These are phyloP conservation scores for Indicator maculatus DNA, from an alignment of 2,113 vertebrate genomes.

Conservation along the genomic window DNA sequence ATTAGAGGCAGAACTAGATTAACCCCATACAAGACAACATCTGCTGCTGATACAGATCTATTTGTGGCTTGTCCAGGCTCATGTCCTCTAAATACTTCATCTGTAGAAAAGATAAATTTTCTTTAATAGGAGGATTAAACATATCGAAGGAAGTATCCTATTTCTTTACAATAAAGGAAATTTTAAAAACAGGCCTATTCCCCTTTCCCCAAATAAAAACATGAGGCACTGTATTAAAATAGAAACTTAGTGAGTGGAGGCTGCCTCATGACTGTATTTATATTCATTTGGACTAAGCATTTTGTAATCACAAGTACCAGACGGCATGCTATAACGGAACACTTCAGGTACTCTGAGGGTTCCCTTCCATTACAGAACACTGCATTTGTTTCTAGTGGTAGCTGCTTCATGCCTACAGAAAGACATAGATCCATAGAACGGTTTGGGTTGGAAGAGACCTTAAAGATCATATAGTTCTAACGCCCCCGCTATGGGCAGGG, in stretches of 20 bases:
- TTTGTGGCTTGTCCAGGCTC: slow-evolving; percentile 88
- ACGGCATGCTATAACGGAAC: slow-evolving; percentile 16
- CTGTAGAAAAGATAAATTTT: slow-evolving; percentile 59
- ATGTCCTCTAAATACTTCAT: slow-evolving; percentile 95
- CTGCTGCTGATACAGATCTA: slow-evolving; percentile 92
- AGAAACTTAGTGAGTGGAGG: slow-evolving; percentile 20
- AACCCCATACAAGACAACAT: slow-evolving; percentile 96
- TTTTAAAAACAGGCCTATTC: not conserved
- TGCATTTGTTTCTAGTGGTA: not conserved
- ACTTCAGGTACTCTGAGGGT: not conserved
- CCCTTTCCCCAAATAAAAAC: not conserved
- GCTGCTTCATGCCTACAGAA: not conserved
- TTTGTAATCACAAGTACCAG: slow-evolving; percentile 23
- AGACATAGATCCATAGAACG: not conserved
- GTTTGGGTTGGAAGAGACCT: too few species aligned
- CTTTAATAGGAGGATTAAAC: not conserved
- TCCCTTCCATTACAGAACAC: not conserved
- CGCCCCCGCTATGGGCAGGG: too few species aligned
- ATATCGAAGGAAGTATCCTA: not conserved
- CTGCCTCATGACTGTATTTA: slow-evolving; percentile 43
- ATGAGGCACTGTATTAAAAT: slow-evolving; percentile 33
- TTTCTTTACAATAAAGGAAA: not conserved
- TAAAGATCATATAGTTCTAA: too few species aligned
- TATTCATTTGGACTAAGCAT: slow-evolving; percentile 11
- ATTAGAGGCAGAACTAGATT: slow-evolving; percentile 97